Base-by-base conservation (phyloP, 2,113 vertebrate genomes). In the Dissostichus mawsoni region DNA sequence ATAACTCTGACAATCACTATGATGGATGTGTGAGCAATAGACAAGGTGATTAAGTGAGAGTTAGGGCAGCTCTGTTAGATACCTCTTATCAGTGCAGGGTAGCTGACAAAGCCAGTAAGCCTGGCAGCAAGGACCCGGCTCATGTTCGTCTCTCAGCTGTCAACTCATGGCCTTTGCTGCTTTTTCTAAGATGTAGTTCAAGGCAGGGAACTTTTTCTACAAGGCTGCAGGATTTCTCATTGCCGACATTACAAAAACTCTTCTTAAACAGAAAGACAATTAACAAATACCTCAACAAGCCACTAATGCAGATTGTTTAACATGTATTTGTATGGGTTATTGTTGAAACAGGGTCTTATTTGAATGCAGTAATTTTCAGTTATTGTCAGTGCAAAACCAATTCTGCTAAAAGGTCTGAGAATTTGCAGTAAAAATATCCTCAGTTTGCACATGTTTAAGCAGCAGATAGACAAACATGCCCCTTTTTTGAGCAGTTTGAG, bases 61-160 rank as follows among this genome's bases (percentile, higher is more conserved):
- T 14, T 51, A 18, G 50, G 20, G 57, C 45, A n/a, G 41, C 14
- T 68, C 17, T 36, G 7, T 47, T 36, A 50, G 50, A 69, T 6
- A 8, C 33, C 1, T 25, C 45, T 51, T 8, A 50, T 67, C 44
- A 29, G 33, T 33, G 23, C 23, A 50, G 0, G 23, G 41, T 16
- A 41, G 68, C 45, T 68, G 62, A 66, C 59, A 66, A 4, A n/a
- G 20, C 13, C 41, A 48, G 18, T 53, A 72, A 61, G 48, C 18
- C 57, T 25, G 57, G 25, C 51, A 63, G 23, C n/a, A 41, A 25
- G 10, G 11, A 44, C 11, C 25, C 44, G 44, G 29, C 3, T n/a
- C 25, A 65, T 57, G 76, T 57, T 65, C 44, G 2, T 64, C 41
- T 57, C 51, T 13, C 18, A 58, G 52, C 44, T 83, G 65, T 25